These are phyloP conservation scores for Aulostomus chinensis DNA, from an alignment of 2,797 vertebrate genomes.

Conservation along the genomic window DNA sequence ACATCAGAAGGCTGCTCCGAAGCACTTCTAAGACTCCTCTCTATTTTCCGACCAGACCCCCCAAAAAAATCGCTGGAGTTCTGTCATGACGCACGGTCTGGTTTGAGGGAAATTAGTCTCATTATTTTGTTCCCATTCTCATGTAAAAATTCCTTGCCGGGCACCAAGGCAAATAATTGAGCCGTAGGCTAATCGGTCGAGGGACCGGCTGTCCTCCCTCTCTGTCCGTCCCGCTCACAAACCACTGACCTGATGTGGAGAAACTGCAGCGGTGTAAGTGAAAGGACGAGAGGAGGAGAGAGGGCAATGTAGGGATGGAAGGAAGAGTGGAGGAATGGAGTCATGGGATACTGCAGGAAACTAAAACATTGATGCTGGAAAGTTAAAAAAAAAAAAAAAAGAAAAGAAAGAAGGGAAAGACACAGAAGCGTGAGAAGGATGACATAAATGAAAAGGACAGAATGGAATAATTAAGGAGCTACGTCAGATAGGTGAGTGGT, in stretches of 20 bases:
- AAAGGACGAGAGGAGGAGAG: background rate
- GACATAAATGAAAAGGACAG: no score
- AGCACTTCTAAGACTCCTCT: no score
- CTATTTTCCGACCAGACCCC: no score
- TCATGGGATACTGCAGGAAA: constrained; percentile 4
- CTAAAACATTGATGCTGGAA: background rate
- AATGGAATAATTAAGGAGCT: background rate
- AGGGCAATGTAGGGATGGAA: background rate
- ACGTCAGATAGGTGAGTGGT: no score
- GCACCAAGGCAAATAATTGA: constrained; percentile 33
- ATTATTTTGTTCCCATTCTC: constrained; percentile 49
- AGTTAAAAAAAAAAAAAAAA: no score
- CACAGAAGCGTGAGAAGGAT: background rate
- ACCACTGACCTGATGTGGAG: no score
- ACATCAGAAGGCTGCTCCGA: no score
- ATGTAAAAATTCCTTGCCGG: constrained; percentile 23
- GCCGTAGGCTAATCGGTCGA: constrained; percentile 24
- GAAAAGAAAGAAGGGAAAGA: background rate
- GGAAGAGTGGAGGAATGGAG: constrained; percentile 2
- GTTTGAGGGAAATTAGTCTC: no score
- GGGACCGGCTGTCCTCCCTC: constrained; percentile 19
- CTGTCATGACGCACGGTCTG: no score
- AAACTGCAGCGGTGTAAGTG: constrained; percentile 6
- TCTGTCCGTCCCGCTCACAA: no score
- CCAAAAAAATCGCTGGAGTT: no score